Percentiles rank a stretch among this genome's conserved stretches.
phyloP scores from a whole-genome alignment of 2,113 vertebrate genomes.

The Leptosomus discolor region DNA sequence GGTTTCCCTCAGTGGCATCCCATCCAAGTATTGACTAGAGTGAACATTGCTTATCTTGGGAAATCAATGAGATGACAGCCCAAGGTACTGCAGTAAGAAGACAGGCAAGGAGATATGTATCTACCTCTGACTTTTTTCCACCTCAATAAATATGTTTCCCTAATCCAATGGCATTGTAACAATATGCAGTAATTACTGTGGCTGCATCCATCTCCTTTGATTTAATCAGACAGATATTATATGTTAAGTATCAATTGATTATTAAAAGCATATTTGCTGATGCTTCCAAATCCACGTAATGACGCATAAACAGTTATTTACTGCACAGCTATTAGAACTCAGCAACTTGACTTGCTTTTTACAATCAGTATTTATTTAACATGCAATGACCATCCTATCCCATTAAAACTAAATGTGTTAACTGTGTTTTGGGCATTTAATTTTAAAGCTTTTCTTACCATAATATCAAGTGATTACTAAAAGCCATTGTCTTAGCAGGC shows the following conservation, averaged over 20 bases:
- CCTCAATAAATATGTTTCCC: conserved; percentile 33
- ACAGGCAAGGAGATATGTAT: conserved; percentile 47
- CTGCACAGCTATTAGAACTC: conserved; percentile 48
- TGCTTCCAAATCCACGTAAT: conserved; percentile 60
- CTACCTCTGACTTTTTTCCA: conserved; percentile 27
- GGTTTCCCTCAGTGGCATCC: background rate
- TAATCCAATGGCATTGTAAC: conserved; percentile 27
- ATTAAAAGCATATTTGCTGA: conserved; percentile 71
- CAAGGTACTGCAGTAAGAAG: conserved; percentile 13
- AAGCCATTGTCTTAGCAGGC: background rate
- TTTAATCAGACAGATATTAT: conserved; percentile 65
- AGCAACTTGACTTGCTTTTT: conserved; percentile 46
- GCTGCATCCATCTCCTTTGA: conserved; percentile 59
- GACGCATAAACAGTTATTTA: conserved; percentile 56
- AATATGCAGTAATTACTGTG: conserved; percentile 24
- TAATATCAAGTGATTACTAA: conserved; percentile 12
- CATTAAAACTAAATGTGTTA: conserved; percentile 50
- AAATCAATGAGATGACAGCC: conserved; percentile 47
- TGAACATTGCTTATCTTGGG: background rate
- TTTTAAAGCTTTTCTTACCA: conserved; percentile 39
- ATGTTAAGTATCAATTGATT: conserved; percentile 63
- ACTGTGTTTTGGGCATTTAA: conserved; percentile 51
- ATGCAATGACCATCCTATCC: conserved; percentile 45
- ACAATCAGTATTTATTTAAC: conserved; percentile 63
- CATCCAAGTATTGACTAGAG: background rate